Conservation (phyloP, 2,888 invertebrate genomes). For the Synergus laeviventris region DNA sequence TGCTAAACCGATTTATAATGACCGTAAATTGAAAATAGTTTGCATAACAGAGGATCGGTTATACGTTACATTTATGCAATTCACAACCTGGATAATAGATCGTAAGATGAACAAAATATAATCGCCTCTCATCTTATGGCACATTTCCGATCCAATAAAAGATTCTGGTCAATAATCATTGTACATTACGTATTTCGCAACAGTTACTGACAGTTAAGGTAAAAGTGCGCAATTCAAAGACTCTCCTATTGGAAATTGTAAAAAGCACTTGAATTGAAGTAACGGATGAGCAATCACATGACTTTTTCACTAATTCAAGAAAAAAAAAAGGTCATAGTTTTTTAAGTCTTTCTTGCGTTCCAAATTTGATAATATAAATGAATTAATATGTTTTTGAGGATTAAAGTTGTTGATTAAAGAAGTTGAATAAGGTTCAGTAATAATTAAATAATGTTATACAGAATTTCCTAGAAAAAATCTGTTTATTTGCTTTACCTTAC, state of each 20-base stretch:
- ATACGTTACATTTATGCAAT: constrained; percentile 6
- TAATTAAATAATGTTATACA: not conserved
- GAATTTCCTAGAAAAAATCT: constrained; percentile 7
- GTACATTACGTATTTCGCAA: constrained; percentile 26
- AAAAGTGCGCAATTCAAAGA: constrained; percentile 24
- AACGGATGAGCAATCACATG: not conserved
- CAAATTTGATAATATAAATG: too few relatives aligned
- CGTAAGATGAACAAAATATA: constrained; percentile 25
- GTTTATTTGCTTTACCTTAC: constrained; percentile 23
- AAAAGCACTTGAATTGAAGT: constrained; percentile 12
- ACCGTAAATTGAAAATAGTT: constrained; percentile 11
- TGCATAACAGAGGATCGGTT: not conserved
- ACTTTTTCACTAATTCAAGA: not conserved
- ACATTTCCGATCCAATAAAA: constrained; percentile 28
- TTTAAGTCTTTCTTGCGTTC: not conserved
- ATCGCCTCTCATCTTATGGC: constrained; percentile 8
- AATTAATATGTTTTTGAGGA: too few relatives aligned
- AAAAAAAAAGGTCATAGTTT: not conserved
- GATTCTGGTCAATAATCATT: constrained; percentile 28
- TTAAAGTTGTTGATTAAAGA: too few relatives aligned
- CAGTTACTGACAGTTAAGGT: constrained; percentile 13
- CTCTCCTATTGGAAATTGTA: constrained; percentile 4
- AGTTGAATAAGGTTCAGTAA: too few relatives aligned
- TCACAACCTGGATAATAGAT: constrained; percentile 4
- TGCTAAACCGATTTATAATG: not conserved